Percentiles rank a stretch among this genome's conserved stretches.
Evolutionary conservation across 2,797 vertebrate species (phyloP).

Genomic region (Miichthys miiuy): DNA sequence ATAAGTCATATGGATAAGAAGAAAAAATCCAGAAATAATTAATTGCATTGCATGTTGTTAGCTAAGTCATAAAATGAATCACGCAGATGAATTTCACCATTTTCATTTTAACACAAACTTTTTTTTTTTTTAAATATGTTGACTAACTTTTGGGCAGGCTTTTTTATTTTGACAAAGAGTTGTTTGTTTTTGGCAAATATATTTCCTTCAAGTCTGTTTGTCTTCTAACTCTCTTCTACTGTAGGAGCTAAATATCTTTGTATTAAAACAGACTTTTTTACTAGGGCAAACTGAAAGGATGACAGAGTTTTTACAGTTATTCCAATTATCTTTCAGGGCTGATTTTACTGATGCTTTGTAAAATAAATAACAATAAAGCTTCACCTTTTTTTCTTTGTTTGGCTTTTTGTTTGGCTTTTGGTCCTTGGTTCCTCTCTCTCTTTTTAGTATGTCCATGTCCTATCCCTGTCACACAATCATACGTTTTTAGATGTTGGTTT

Average conservation of each 20-base stretch:
- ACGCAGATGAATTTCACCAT: slow-evolving; percentile 27
- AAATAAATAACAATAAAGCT: slow-evolving; percentile 77
- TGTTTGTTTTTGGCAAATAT: slow-evolving; percentile 42
- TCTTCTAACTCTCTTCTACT: slow-evolving; percentile 68
- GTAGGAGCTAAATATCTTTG: slow-evolving; percentile 77
- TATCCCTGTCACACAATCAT: slow-evolving; percentile 26
- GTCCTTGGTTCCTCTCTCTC: slow-evolving; percentile 45
- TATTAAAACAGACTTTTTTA: slow-evolving; percentile 80
- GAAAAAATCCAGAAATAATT: slow-evolving; percentile 38
- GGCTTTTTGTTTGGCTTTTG: slow-evolving; percentile 56
- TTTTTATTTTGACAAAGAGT: slow-evolving; percentile 35
- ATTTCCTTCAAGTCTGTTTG: slow-evolving; percentile 62
- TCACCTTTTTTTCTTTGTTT: slow-evolving; percentile 64
- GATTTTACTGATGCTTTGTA: slow-evolving; percentile 82
- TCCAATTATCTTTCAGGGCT: slow-evolving; percentile 75
- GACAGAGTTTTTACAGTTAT: slow-evolving; percentile 70
- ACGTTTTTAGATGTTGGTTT: slow-evolving; percentile 1
- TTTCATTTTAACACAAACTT: slow-evolving; percentile 41
- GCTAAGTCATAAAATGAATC: slow-evolving; percentile 27
- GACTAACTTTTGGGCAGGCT: slow-evolving; percentile 45
- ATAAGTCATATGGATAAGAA: slow-evolving; percentile 24
- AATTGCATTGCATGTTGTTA: slow-evolving; percentile 68
- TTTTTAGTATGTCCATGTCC: slow-evolving; percentile 33
- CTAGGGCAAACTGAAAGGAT: slow-evolving; percentile 57
- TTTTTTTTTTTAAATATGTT: slow-evolving; percentile 32